phyloP scores from a whole-genome alignment of 2,888 invertebrate genomes.

The Galeruca laticollis region DNA sequence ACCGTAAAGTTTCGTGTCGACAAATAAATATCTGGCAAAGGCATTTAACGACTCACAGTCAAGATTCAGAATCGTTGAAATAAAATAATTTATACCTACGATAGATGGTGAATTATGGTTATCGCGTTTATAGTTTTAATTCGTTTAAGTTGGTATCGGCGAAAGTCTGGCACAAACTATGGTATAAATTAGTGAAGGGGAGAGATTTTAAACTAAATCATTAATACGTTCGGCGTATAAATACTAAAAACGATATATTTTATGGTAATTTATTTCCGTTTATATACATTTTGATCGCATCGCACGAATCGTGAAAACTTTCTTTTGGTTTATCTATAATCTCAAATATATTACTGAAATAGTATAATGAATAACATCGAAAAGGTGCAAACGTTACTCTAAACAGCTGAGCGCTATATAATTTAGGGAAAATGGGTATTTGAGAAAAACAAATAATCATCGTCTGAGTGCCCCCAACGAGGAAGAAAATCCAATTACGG shows the following conservation, averaged over 20 bases:
- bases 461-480: too few relatives aligned
- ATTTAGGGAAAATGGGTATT: too few relatives aligned
- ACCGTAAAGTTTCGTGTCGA: conserved; percentile 29
- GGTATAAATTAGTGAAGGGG: conserved; percentile 51
- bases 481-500: too few relatives aligned
- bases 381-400: too few relatives aligned
- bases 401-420: too few relatives aligned
- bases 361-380: too few relatives aligned
- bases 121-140: conserved; percentile 57
- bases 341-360: too few relatives aligned
- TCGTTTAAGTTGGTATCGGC: conserved; percentile 56
- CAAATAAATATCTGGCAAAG: conserved; percentile 32
- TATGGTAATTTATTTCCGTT: conserved; percentile 40
- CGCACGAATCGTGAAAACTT: conserved; percentile 23
- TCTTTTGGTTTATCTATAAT: neutral
- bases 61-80: conserved; percentile 42
- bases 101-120: conserved; percentile 54
- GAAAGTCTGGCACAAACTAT: conserved; percentile 55
- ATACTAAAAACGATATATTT: conserved; percentile 40
- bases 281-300: conserved; percentile 42
- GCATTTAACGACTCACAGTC: conserved; percentile 51
- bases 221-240: conserved; percentile 43
- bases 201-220: conserved; percentile 53
- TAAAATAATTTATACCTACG: conserved; percentile 55
- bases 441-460: too few relatives aligned